phyloP scores from a whole-genome alignment of 2,888 invertebrate genomes.

The Anaspis maculata region DNA sequence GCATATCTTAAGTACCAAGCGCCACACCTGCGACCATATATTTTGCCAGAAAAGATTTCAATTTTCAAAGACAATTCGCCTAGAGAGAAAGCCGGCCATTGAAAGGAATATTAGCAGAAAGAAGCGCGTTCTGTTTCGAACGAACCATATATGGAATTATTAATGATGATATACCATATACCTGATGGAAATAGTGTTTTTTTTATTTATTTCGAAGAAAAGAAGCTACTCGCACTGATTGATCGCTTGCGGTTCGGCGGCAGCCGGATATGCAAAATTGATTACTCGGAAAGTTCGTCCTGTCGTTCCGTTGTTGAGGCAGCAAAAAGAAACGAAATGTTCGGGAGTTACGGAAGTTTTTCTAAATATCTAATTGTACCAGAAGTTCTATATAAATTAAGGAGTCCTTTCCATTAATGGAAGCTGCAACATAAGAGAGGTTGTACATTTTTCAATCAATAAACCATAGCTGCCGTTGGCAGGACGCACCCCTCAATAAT shows the following conservation, averaged over 20 bases:
- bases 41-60: conserved; percentile 12
- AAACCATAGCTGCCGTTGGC: conserved; percentile 20
- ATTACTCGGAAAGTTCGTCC: conserved; percentile 20
- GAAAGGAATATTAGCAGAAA: conserved; percentile 11
- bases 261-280: conserved; percentile 18
- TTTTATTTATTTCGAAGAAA: no score
- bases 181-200: no score
- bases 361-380: conserved; percentile 18
- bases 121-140: conserved; percentile 3
- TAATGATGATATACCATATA: no score
- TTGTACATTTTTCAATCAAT: conserved; percentile 23
- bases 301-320: no score
- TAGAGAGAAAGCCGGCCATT: conserved; percentile 10
- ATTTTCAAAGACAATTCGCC: conserved; percentile 14
- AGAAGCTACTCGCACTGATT: no score
- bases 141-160: no score
- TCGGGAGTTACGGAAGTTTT: conserved; percentile 9
- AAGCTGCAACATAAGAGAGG: conserved; percentile 17
- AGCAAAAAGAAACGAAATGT: conserved; percentile 15
- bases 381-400: conserved; percentile 20
- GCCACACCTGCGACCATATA: conserved; percentile 22
- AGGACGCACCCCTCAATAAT: conserved; percentile 21
- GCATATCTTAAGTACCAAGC: conserved; percentile 25
- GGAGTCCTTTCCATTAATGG: conserved; percentile 13
- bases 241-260: conserved; percentile 1